These are phyloP conservation scores for Gandaritis pyraliata DNA, from an alignment of 2,888 invertebrate genomes.

Conservation along the genomic window DNA sequence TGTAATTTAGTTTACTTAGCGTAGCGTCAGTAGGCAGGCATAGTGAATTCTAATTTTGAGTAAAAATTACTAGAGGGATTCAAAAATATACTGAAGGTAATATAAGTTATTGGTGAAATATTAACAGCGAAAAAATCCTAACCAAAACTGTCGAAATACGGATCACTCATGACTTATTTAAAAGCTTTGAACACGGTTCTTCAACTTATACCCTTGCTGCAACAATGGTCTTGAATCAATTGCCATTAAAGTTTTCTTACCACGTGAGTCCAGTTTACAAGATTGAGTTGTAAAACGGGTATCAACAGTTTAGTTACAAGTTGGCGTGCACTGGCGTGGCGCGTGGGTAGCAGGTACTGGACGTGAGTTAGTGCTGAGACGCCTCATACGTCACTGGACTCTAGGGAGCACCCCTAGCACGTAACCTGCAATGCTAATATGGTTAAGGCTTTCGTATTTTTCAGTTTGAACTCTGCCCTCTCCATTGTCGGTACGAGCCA, in stretches of 20 bases:
- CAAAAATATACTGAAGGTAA: too few species aligned
- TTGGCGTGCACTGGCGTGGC: slow-evolving; percentile 26
- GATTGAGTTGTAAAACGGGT: slow-evolving; percentile 21
- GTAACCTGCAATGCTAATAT: slow-evolving; percentile 34
- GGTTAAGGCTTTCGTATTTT: background rate
- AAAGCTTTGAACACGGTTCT: too few species aligned
- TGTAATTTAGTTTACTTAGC: too few species aligned
- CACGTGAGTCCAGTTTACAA: slow-evolving; percentile 9
- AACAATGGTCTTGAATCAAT: too few species aligned
- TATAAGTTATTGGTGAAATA: too few species aligned
- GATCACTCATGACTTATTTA: too few species aligned
- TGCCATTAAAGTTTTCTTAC: background rate
- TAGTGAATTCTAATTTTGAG: too few species aligned
- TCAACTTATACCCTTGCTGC: too few species aligned
- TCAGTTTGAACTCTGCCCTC: background rate
- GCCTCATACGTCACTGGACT: slow-evolving; percentile 55
- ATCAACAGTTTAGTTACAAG: slow-evolving; percentile 33
- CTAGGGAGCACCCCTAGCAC: slow-evolving; percentile 46
- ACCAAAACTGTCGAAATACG: too few species aligned
- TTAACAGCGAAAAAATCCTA: too few species aligned
- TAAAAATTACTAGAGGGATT: too few species aligned
- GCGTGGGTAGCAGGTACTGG: slow-evolving; percentile 22
- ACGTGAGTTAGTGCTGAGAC: slow-evolving; percentile 54
- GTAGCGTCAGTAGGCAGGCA: too few species aligned
- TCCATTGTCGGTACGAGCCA: background rate